Base-by-base conservation (phyloP, 2,888 invertebrate genomes). In the Lysandra bellargus region DNA sequence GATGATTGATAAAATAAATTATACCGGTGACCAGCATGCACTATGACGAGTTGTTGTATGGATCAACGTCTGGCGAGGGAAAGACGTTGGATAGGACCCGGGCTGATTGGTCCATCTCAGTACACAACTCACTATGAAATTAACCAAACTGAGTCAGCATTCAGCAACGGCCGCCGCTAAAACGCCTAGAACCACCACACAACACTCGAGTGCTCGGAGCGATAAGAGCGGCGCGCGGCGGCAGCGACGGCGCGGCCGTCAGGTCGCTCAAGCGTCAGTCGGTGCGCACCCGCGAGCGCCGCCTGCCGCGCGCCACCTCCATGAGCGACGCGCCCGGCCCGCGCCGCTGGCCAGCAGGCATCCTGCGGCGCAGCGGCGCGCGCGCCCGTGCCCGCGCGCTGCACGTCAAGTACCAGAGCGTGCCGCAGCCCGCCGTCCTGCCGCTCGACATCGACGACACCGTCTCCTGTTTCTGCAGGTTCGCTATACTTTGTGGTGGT, bases 391-490 rank as follows among this genome's bases (percentile, higher is more conserved):
- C 90, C 79, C 90, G 89, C 82, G 88, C 88, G 85, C 88, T 89
- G 85, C 91, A 88, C 89, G 92, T 90, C 84, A 88, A 91, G 87
- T 92, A 91, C 88, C 91, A 91, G 86, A 89, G 90, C 87, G 90
- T 89, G 84, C 88, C 91, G 81, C 86, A 87, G 77, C 82, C 86
- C 80, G 85, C 85, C 79, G 81, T 85, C 81, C 86, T 92, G 84
- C 95, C 95, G 82, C 90, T 96, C 84, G 96, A 96, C 83, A 89
- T 96, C 84, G 97, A 97, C 89, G 96, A 96, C 84, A 97, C 97
- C 81, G 97, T 97, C 89, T 96, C 96, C 86, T 97, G 97, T 90
- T 97, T 97, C 92, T 97, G 97, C 96, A 97, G 97, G 97, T 97
- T 94, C 93, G 87, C 85, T 37, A 12, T 44, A 37, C 61, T 74